A percentile compares a stretch with the other conserved stretches of the same genome.
phyloP scores from a whole-genome alignment of 2,888 invertebrate genomes.

The Nipponacmea schrenckii region DNA sequence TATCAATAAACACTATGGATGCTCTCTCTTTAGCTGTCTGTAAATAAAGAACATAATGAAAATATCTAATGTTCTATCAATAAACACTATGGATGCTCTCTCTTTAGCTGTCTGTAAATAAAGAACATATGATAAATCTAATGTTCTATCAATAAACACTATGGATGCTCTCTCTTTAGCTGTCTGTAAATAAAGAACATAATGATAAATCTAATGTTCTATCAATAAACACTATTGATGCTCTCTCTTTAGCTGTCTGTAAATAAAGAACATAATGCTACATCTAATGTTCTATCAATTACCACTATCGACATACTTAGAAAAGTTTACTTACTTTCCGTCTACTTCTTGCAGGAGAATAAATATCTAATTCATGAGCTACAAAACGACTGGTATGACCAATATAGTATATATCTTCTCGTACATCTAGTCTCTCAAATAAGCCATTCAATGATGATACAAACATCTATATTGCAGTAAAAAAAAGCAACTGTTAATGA shows the following conservation, averaged over 20 bases:
- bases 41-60: conserved; percentile 40
- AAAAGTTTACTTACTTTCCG: conserved; percentile 70
- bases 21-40: conserved; percentile 61
- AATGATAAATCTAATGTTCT: conserved; percentile 74
- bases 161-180: conserved; percentile 63
- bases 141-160: conserved; percentile 74
- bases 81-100: conserved; percentile 66
- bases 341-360: conserved; percentile 71
- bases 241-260: conserved; percentile 60
- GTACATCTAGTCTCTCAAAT: conserved; percentile 73
- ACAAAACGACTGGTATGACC: conserved; percentile 75
- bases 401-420: conserved; percentile 76
- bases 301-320: too few species aligned
- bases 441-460: conserved; percentile 68
- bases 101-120: conserved; percentile 53
- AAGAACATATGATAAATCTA: conserved; percentile 74
- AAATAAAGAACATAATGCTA: conserved; percentile 10
- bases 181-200: conserved; percentile 42
- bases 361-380: conserved; percentile 74
- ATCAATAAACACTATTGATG: conserved; percentile 72
- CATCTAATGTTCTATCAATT: too few species aligned
- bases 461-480: conserved; percentile 44
- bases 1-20: conserved; percentile 71
- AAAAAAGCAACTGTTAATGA: too few species aligned
- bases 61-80: conserved; percentile 77